These are phyloP conservation scores for Gymnoscopelus braueri DNA, from an alignment of 2,797 vertebrate species.

Conservation along the genomic window DNA sequence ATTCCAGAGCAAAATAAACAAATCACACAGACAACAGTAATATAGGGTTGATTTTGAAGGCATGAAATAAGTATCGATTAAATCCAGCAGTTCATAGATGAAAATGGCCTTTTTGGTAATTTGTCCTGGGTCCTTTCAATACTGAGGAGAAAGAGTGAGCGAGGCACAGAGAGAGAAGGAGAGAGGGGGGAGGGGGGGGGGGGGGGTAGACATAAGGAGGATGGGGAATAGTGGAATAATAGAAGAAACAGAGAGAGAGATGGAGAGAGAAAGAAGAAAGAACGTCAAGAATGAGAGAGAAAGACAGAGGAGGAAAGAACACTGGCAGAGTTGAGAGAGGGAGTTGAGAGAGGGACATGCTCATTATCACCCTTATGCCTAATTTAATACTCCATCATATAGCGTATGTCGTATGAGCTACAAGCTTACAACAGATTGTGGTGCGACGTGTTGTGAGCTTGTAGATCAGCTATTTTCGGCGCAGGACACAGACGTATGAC, in stretches of 20 bases:
- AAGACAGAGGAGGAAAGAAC: slow-evolving; percentile 66
- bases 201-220: slow-evolving; percentile 8
- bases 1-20: slow-evolving; percentile 85
- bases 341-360: slow-evolving; percentile 86
- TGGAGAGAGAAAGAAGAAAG: slow-evolving; percentile 31
- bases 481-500: no score
- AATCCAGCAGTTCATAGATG: slow-evolving; percentile 85
- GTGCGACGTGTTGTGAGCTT: no score
- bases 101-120: slow-evolving; percentile 91
- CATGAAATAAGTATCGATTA: slow-evolving; percentile 90
- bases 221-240: slow-evolving; percentile 33
- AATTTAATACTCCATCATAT: no score
- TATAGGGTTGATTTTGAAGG: slow-evolving; percentile 86
- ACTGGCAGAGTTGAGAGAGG: slow-evolving; percentile 82
- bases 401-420: no score
- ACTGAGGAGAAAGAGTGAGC: slow-evolving; percentile 74
- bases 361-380: slow-evolving; percentile 96
- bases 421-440: no score
- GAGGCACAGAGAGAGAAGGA: slow-evolving; percentile 36
- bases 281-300: slow-evolving; percentile 56
- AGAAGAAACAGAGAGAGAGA: slow-evolving; percentile 13
- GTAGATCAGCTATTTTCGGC: no score
- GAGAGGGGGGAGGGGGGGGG: slow-evolving; percentile 4
- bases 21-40: slow-evolving; percentile 87
- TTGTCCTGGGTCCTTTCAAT: slow-evolving; percentile 95